Evolutionary conservation across 2,888 invertebrate genomes (phyloP), one percentile per base, ranked within the genome.

Genomic region (Deladenus siricidicola): DNA sequence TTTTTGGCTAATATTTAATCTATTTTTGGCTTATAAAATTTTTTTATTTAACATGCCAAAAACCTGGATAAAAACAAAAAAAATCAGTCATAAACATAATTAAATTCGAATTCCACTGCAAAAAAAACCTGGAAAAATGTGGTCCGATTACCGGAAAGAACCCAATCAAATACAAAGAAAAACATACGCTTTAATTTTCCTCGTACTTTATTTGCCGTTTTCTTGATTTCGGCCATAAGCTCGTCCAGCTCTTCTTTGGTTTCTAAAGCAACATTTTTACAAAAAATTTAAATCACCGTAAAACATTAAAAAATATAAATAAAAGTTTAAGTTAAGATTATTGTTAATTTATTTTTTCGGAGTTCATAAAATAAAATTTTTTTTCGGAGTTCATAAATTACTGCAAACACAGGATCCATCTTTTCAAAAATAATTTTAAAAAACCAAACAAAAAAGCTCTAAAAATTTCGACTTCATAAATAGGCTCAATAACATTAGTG

Each of bases 221-320:
- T 93, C 87, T 99, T 99, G 80, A 99, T 96, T 82, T 96, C 94
- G 80, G 93, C 92, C 98, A 99, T 99, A 80, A 96, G 86, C 85
- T 98, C 96, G 85, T 99, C 98, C 82, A 99, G 84, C 84, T 98
- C 96, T 84, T 96, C 94, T 85, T 99, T 99, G 83, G 93, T 92
- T 85, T 94, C 93, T 94, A 86, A 70, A 87, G 86, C 24, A 29
- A 44, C n/a, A 23, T n/a, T n/a, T n/a, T n/a, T n/a, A n/a, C n/a
- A n/a, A n/a, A n/a, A n/a, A n/a, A n/a, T n/a, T n/a, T n/a, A n/a
- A n/a, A n/a, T n/a, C n/a, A n/a, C n/a, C n/a, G n/a, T n/a, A n/a
- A n/a, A 55, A 17, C 26, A 44, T 48, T 21, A 62, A 24, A 45
- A 39, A 24, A 28, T 24, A 10, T 10, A 34, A 6, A 10, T 34